Evolutionary conservation across 2,888 invertebrate species (phyloP).

Genomic region (Lepidochitona cinerea): DNA sequence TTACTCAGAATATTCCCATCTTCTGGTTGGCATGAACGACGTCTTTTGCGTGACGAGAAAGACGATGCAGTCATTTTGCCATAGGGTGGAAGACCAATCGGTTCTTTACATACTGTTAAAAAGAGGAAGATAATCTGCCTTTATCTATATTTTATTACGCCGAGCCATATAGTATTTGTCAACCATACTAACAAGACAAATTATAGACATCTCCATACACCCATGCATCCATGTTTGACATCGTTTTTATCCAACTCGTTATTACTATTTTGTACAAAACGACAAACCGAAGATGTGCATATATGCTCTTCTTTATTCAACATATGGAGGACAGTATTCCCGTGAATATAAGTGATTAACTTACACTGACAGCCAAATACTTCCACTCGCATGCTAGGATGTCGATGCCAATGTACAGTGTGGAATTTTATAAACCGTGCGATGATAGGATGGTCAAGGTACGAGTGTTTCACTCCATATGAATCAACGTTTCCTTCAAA

Average conservation of each 20-base stretch:
- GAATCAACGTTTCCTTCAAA: constrained; percentile 73
- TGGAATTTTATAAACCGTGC: constrained; percentile 74
- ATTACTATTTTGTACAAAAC: no score
- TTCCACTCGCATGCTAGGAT: constrained; percentile 74
- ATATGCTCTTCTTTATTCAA: no score
- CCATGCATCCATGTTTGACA: no score
- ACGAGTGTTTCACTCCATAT: constrained; percentile 72
- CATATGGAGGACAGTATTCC: no score
- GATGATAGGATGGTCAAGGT: constrained; percentile 72
- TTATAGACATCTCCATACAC: no score
- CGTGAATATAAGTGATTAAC: constrained; percentile 35
- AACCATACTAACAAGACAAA: no score
- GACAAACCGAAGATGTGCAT: no score
- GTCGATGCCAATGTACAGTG: constrained; percentile 72
- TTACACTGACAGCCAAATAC: constrained; percentile 74
- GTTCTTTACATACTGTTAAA: constrained; percentile 72
- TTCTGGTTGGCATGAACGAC: constrained; percentile 72
- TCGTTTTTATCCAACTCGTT: no score
- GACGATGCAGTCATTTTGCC: constrained; percentile 72
- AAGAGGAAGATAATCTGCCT: no score
- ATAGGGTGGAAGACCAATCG: constrained; percentile 72
- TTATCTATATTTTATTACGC: no score
- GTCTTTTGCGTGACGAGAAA: constrained; percentile 67
- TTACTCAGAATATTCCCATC: constrained; percentile 73
- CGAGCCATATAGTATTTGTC: no score